Conservation (phyloP, 2,797 vertebrate species). For the Schizopygopsis malacanthus region DNA sequence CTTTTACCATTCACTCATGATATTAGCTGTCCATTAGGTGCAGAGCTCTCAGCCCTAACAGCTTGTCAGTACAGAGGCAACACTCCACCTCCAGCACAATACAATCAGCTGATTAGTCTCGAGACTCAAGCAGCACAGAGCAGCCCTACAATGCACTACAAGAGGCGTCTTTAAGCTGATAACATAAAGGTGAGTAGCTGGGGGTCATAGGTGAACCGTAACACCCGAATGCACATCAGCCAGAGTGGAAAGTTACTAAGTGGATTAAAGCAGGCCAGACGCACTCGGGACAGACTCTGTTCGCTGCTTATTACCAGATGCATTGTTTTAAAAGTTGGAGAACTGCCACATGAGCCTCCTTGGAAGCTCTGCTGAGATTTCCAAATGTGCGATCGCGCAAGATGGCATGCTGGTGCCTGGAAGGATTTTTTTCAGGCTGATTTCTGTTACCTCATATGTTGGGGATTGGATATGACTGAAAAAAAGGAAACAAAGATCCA, state of each 20-base stretch:
- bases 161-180: slow-evolving; percentile 47
- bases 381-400: neutral
- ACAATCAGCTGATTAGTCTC: slow-evolving; percentile 61
- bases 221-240: slow-evolving; percentile 34
- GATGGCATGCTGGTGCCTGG: neutral
- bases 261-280: slow-evolving; percentile 29
- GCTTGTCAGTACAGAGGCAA: slow-evolving; percentile 75
- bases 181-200: slow-evolving; percentile 43
- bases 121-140: slow-evolving; percentile 33
- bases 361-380: slow-evolving; percentile 19
- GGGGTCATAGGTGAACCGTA: slow-evolving; percentile 36
- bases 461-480: neutral
- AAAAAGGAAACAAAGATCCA: neutral
- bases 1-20: slow-evolving; percentile 90
- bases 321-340: slow-evolving; percentile 35
- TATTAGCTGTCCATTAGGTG: slow-evolving; percentile 92
- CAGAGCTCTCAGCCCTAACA: slow-evolving; percentile 76
- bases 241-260: slow-evolving; percentile 29
- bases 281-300: slow-evolving; percentile 21
- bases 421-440: neutral
- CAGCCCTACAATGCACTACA: slow-evolving; percentile 41
- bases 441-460: slow-evolving; percentile 7
- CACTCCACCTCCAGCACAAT: slow-evolving; percentile 63
- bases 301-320: slow-evolving; percentile 33
- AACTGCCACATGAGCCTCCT: slow-evolving; percentile 10